A percentile compares a stretch with the other conserved stretches of the same genome.
Conservation (phyloP, 2,888 invertebrate species). For the Uropetala carovei region DNA sequence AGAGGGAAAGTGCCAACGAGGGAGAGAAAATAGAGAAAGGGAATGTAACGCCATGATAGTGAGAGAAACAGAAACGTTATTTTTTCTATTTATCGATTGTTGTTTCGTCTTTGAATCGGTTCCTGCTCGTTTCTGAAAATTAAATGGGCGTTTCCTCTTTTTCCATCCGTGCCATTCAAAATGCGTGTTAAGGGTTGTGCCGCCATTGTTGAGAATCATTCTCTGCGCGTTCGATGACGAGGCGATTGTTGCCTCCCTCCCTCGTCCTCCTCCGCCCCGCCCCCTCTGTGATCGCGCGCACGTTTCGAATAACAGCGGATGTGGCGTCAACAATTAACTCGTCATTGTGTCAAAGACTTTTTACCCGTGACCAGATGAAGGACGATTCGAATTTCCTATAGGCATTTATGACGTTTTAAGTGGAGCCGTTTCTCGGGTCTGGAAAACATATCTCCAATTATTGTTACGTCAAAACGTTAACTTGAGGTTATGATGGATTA, state of each 20-base stretch:
- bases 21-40: neutral
- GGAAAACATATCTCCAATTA: neutral
- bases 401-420: neutral
- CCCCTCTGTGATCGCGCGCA: neutral
- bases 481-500: too few relatives aligned
- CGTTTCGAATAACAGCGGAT: neutral
- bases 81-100: too few relatives aligned
- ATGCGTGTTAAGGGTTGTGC: neutral
- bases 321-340: slow-evolving; percentile 21
- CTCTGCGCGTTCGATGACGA: neutral
- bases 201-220: neutral
- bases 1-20: too few relatives aligned
- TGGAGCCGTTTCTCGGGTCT: neutral
- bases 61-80: too few relatives aligned
- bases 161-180: neutral
- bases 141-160: neutral
- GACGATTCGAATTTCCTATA: slow-evolving; percentile 3
- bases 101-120: too few relatives aligned
- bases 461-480: neutral
- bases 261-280: neutral
- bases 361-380: neutral
- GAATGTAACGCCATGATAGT: neutral
- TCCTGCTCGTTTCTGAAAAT: neutral
- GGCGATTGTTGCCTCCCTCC: neutral
- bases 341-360: neutral